Conservation (phyloP, 2,797 vertebrate genomes). For the Xyrichtys novacula region DNA sequence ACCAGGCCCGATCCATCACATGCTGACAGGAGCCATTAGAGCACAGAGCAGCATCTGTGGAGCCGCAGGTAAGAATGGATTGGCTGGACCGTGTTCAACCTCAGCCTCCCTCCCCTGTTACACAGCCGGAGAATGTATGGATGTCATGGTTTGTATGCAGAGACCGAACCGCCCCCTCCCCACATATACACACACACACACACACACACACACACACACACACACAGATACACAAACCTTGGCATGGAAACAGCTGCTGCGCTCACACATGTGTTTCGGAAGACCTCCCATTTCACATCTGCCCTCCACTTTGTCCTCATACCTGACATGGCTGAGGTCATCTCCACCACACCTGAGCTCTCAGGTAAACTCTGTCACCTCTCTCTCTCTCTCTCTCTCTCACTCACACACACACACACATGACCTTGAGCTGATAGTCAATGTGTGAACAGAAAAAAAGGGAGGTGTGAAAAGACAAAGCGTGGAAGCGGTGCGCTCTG, state of each 20-base stretch:
- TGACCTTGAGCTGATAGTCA: conserved; percentile 64
- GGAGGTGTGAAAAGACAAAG: conserved; percentile 70
- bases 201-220: not conserved
- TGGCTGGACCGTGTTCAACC: conserved; percentile 30
- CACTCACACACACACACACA: not conserved
- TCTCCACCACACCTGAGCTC: conserved; percentile 54
- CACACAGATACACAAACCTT: not conserved
- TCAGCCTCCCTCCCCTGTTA: conserved; percentile 46
- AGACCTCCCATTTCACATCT: not conserved
- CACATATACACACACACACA: conserved; percentile 4
- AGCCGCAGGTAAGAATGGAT: conserved; percentile 66
- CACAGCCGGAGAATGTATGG: conserved; percentile 64
- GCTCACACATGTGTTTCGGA: not conserved
- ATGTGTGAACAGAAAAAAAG: conserved; percentile 68
- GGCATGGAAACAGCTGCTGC: conserved; percentile 5
- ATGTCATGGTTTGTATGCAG: conserved; percentile 44
- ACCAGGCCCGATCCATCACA: conserved; percentile 80
- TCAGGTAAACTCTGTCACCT: conserved; percentile 33
- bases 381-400: not conserved
- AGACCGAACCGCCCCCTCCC: no score
- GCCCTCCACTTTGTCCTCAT: conserved; percentile 7
- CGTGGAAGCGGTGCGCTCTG: conserved; percentile 60
- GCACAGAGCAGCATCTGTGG: conserved; percentile 87
- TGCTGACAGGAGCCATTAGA: conserved; percentile 82
- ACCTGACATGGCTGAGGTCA: conserved; percentile 35